Percentiles rank a stretch among this genome's conserved stretches.
Conservation (phyloP, 1,140 invertebrate species). For the Drosophila takahashii region DNA sequence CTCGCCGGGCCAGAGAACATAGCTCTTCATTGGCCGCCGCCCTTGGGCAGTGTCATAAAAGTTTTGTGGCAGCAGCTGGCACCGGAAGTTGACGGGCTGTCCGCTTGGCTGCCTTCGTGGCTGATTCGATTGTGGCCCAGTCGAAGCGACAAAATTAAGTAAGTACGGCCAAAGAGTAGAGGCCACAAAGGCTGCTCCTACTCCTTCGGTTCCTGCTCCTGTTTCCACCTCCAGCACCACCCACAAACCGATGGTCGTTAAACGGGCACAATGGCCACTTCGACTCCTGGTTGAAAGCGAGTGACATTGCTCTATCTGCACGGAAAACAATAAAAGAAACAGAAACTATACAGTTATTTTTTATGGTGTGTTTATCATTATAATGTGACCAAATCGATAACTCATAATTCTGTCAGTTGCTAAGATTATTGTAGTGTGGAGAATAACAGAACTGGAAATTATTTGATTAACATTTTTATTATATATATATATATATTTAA, state of each 20-base stretch:
- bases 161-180: slow-evolving; percentile 36
- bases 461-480: too few relatives aligned
- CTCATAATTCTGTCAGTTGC: too few relatives aligned
- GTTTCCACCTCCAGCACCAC: neutral
- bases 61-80: slow-evolving; percentile 37
- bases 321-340: neutral
- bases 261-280: slow-evolving; percentile 45
- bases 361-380: neutral
- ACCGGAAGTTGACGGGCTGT: slow-evolving; percentile 36
- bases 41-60: slow-evolving; percentile 53
- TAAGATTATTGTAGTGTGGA: too few relatives aligned
- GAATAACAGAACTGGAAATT: too few relatives aligned
- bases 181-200: slow-evolving; percentile 21
- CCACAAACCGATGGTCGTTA: slow-evolving; percentile 40
- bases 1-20: neutral
- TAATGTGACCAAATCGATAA: too few relatives aligned
- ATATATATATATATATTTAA: too few relatives aligned
- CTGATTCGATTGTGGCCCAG: slow-evolving; percentile 44
- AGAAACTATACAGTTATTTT: neutral
- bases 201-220: slow-evolving; percentile 2
- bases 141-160: slow-evolving; percentile 46
- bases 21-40: slow-evolving; percentile 37
- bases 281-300: slow-evolving; percentile 26
- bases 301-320: slow-evolving; percentile 12
- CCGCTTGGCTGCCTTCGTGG: slow-evolving; percentile 35